Conservation (phyloP, 2,797 vertebrate species). For the Graptemys geographica region DNA sequence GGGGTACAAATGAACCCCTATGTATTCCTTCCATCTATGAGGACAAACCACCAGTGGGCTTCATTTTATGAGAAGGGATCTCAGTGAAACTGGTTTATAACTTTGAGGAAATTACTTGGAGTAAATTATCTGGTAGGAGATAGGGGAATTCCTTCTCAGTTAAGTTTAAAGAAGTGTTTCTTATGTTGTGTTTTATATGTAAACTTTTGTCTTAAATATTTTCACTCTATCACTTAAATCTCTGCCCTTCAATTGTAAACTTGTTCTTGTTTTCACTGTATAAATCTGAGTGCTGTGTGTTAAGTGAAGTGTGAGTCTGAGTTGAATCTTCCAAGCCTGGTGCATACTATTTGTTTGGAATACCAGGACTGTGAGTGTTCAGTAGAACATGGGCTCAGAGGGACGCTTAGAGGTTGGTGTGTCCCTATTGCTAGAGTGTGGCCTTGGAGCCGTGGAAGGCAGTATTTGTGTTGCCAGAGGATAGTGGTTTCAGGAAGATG, state of each 20-base stretch:
- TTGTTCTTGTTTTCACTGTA: not conserved
- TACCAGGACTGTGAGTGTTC: too few relatives aligned
- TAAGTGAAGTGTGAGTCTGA: not conserved
- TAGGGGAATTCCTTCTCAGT: not conserved
- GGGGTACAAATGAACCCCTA: not conserved
- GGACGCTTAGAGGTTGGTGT: too few relatives aligned
- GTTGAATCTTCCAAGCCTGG: not conserved
- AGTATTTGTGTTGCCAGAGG: too few relatives aligned
- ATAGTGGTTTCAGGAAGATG: too few relatives aligned
- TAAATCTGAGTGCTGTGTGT: not conserved
- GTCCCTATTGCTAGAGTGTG: too few relatives aligned
- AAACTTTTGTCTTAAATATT: not conserved
- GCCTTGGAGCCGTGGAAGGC: too few relatives aligned
- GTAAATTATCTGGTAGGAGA: not conserved
- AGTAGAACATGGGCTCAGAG: too few relatives aligned
- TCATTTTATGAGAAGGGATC: not conserved
- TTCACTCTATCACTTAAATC: not conserved
- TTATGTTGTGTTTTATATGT: not conserved
- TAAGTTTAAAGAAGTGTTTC: not conserved
- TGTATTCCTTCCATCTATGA: not conserved
- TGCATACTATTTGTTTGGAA: not conserved
- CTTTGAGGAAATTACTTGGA: not conserved
- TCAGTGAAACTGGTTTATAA: not conserved
- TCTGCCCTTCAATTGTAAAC: not conserved
- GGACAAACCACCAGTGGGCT: too few relatives aligned